Percentiles rank a stretch among this genome's conserved stretches.
These are phyloP conservation scores for Malurus splendens DNA, from an alignment of 2,797 vertebrate genomes.

Conservation along the genomic window DNA sequence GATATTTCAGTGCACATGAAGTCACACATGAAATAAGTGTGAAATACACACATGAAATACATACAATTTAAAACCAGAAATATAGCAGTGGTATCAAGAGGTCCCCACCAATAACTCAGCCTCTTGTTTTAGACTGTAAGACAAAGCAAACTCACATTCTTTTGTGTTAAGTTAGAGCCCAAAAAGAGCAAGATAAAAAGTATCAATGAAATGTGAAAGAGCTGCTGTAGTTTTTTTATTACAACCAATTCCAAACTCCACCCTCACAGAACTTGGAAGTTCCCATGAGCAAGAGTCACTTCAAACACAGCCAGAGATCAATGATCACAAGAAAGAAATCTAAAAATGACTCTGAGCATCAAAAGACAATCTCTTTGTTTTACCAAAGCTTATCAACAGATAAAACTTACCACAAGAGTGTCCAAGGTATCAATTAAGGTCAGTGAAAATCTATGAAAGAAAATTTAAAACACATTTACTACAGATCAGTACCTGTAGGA, in stretches of 20 bases:
- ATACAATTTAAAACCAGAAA: background rate
- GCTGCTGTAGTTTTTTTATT: background rate
- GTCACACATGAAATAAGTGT: rapidly evolving
- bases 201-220: background rate
- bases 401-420: constrained; percentile 89
- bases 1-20: background rate
- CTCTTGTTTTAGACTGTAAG: background rate
- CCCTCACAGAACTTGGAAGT: background rate
- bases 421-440: constrained; percentile 97
- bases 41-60: background rate
- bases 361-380: background rate
- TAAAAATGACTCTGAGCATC: background rate
- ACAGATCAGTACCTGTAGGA: background rate
- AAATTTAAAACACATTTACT: constrained; percentile 13
- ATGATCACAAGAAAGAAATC: background rate
- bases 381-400: background rate
- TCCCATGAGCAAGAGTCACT: background rate
- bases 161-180: background rate
- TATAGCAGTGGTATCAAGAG: background rate
- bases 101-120: background rate
- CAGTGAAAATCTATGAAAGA: constrained; percentile 87
- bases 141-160: background rate
- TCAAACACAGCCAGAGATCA: background rate
- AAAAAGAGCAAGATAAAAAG: background rate
- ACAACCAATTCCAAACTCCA: background rate